Evolutionary conservation across 1,140 invertebrate genomes (phyloP).

Genomic region (Octopus sinensis): DNA sequence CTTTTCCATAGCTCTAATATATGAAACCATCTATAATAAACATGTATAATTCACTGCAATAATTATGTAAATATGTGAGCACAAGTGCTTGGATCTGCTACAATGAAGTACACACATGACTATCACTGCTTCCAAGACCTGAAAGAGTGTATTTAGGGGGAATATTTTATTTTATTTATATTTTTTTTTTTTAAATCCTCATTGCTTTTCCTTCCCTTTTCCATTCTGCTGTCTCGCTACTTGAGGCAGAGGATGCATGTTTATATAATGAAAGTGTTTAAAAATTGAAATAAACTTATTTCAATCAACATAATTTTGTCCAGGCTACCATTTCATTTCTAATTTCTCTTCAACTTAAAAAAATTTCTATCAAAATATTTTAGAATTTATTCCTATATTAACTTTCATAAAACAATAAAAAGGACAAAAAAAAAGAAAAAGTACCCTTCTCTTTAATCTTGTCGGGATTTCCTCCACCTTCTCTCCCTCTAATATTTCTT

Average conservation of each 20-base stretch:
- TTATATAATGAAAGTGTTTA: conserved; percentile 9
- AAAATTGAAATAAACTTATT: conserved; percentile 15
- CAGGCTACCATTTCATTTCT: background rate
- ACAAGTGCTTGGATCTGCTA: background rate
- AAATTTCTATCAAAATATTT: background rate
- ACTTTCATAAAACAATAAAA: background rate
- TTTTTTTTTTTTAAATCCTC: conserved; percentile 6
- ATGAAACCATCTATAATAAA: conserved; percentile 13
- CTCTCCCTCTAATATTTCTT: background rate
- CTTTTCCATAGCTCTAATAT: background rate
- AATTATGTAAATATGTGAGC: conserved; percentile 3
- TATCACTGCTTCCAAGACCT: conserved; percentile 5
- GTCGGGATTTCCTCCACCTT: background rate
- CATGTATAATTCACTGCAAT: conserved; percentile 13
- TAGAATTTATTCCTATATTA: background rate
- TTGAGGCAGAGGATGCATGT: background rate
- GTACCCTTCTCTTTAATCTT: background rate
- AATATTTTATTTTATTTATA: background rate
- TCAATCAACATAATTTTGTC: background rate
- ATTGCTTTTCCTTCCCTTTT: background rate
- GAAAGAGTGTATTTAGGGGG: background rate
- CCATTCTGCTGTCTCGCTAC: background rate
- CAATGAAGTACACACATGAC: conserved; percentile 3
- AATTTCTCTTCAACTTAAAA: background rate
- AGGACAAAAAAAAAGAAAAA: background rate